Evolutionary conservation across 2,113 vertebrate species (phyloP), one percentile per base, ranked within the genome.

Genomic region (Oryzias curvinotus): DNA sequence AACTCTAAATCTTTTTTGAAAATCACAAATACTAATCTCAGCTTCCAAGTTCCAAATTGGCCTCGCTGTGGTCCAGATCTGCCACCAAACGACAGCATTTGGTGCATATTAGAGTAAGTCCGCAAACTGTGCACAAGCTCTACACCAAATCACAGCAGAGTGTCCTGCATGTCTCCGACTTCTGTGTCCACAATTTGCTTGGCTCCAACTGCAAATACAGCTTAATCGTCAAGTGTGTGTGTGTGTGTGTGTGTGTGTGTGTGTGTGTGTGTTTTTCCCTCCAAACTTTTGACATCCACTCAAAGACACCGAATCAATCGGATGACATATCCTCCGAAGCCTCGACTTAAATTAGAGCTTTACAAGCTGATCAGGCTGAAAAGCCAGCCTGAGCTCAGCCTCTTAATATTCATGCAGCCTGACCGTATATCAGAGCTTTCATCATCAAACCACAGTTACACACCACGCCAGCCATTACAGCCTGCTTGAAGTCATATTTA

Each of bases 391-490:
- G 61, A 79, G 65, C 57, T 79, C 61, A 50, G 60, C 57, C 42
- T 56, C 57, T 55, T 67, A 68, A 76, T 75, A 73, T 76, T 73
- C 73, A 75, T 15, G 48, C 55, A 19, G 21, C 53, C 68, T 59
- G 65, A 80, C 41, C 14, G n/a, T 43, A 65, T 60, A 73, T 74
- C 80, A 78, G 63, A 82, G 57, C 80, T 83, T 84, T 68, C 80
- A 77, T 82, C 74, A 74, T 78, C 51, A 74, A 69, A 59, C 54
- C 59, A 52, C 21, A 8, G 62, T 48, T n/a, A 50, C 30, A 65
- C 26, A 1, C 30, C 57, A 55, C 65, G 52, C 47, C 17, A 71
- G 65, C 65, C 53, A 58, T 69, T 57, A 13, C 3, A 19, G 71
- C 61, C 64, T n/a, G 48, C 70, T 68, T 36, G 44, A 52, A 67